A percentile compares a stretch with the other conserved stretches of the same genome.
These are phyloP conservation scores for Pristiophorus japonicus DNA, from an alignment of 2,113 vertebrate species.

Conservation along the genomic window DNA sequence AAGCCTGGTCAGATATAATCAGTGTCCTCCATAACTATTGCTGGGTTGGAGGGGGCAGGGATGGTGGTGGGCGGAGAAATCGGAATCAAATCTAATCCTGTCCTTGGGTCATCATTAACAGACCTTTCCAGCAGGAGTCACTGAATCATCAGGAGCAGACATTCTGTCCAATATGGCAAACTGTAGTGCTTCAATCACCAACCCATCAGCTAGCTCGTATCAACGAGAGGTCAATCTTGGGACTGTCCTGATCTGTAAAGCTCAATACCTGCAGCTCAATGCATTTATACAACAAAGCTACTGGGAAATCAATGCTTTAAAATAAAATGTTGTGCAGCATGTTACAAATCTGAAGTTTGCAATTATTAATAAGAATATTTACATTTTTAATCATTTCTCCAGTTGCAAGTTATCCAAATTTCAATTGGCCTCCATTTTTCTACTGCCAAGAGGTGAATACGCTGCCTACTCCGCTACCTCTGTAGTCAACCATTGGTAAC, in stretches of 20 bases:
- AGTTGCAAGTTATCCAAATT: not conserved
- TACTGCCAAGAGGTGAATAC: not conserved
- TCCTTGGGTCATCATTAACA: not conserved
- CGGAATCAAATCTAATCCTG: not conserved
- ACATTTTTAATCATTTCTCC: not conserved
- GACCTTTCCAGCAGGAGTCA: not conserved
- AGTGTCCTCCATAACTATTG: not conserved
- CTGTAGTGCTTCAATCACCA: not conserved
- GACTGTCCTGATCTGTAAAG: not conserved
- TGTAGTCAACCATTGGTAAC: not conserved
- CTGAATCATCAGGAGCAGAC: not conserved
- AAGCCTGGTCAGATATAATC: not conserved
- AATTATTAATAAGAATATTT: too few species aligned
- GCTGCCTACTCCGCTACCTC: not conserved
- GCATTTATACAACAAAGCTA: not conserved
- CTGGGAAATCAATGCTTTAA: not conserved
- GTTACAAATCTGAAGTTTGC: not conserved
- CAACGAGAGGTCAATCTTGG: not conserved
- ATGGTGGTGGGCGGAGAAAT: not conserved
- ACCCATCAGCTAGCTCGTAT: not conserved
- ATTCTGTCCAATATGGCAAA: not conserved
- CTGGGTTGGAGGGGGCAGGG: too few species aligned
- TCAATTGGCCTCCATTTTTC: not conserved
- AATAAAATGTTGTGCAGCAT: too few species aligned
- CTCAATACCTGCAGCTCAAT: not conserved